Conservation (phyloP, 2,888 invertebrate genomes). For the Zygogramma bicolorata region DNA sequence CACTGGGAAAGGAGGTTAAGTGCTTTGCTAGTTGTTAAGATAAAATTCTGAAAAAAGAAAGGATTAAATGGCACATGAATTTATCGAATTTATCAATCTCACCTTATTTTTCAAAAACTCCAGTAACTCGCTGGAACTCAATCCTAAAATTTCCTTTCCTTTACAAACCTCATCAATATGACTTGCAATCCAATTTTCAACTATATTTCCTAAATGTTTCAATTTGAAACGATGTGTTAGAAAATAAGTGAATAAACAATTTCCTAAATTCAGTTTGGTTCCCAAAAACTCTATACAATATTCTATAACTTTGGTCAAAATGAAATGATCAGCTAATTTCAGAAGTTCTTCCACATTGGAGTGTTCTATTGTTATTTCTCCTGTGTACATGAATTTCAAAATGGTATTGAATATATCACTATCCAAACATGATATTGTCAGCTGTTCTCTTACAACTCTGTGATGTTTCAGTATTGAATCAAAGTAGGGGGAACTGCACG, state of each 20-base stretch:
- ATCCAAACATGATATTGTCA: conserved; percentile 71
- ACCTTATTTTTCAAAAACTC: conserved; percentile 70
- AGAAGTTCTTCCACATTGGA: conserved; percentile 73
- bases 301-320: conserved; percentile 72
- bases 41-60: conserved; percentile 62
- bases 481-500: conserved; percentile 75
- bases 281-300: conserved; percentile 76
- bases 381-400: conserved; percentile 77
- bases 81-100: too few relatives aligned
- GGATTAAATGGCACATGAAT: too few relatives aligned
- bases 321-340: conserved; percentile 73
- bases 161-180: conserved; percentile 70
- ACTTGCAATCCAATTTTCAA: conserved; percentile 70
- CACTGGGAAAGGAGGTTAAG: conserved; percentile 70
- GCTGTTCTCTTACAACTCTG: conserved; percentile 69
- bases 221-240: conserved; percentile 73
- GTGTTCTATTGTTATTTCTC: conserved; percentile 71
- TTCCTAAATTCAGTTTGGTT: conserved; percentile 72
- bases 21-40: conserved; percentile 64
- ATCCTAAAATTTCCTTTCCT: conserved; percentile 69
- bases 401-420: conserved; percentile 72
- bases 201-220: conserved; percentile 70
- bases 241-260: conserved; percentile 74
- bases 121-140: conserved; percentile 67
- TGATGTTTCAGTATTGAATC: conserved; percentile 72